Conservation (phyloP, 1,140 invertebrate genomes). For the Lepidurus arcticus region DNA sequence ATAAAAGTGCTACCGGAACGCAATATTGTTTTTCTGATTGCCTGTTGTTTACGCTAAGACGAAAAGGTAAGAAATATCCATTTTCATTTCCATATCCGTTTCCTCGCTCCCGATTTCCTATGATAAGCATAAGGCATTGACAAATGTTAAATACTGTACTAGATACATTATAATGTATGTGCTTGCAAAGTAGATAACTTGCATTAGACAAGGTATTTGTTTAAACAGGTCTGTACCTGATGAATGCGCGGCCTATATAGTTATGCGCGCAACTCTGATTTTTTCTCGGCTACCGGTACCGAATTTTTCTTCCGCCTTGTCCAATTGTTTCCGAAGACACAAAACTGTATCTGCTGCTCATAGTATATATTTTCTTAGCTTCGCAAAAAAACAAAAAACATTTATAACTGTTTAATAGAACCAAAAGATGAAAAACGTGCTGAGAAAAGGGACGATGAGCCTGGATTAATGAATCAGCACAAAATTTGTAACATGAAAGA, state of each 20-base stretch:
- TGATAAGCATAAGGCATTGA: too few relatives aligned
- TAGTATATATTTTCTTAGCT: not conserved
- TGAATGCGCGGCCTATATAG: too few relatives aligned
- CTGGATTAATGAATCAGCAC: not conserved
- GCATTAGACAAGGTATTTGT: not conserved
- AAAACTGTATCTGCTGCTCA: not conserved
- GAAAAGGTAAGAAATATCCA: too few relatives aligned
- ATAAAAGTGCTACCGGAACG: too few relatives aligned
- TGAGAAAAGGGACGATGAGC: not conserved
- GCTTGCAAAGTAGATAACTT: not conserved
- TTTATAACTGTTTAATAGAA: not conserved
- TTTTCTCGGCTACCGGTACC: not conserved
- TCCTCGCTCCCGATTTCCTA: too few relatives aligned
- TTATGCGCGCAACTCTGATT: not conserved
- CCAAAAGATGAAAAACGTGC: slow-evolving; percentile 4
- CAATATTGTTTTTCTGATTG: too few relatives aligned
- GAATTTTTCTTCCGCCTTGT: not conserved
- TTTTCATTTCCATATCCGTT: too few relatives aligned
- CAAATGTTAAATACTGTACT: too few relatives aligned
- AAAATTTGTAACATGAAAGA: not conserved
- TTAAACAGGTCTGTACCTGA: not conserved
- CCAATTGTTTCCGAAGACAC: not conserved
- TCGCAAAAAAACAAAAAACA: not conserved
- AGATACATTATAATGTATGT: too few relatives aligned
- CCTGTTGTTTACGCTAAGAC: too few relatives aligned